Percentiles rank a stretch among this genome's conserved stretches.
phyloP scores from a whole-genome alignment of 2,888 invertebrate species.

The Chloroclysta siterata region DNA sequence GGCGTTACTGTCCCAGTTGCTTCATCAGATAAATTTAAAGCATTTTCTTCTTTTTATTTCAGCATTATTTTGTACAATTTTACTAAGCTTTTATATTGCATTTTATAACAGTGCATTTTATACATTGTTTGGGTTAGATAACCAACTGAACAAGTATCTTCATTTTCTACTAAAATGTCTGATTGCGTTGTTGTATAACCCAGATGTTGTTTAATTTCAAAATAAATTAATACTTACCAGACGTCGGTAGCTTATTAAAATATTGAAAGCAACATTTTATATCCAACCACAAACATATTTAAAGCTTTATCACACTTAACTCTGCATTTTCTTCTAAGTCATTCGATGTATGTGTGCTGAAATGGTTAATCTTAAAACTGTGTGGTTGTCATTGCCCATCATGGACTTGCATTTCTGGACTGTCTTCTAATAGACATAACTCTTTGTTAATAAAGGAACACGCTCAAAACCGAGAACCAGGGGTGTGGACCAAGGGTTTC shows the following conservation, averaged over 20 bases:
- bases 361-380: background rate
- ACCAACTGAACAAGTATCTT: conserved; percentile 21
- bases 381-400: background rate
- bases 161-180: conserved; percentile 9
- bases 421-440: conserved; percentile 4
- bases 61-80: conserved; percentile 35
- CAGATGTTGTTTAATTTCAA: background rate
- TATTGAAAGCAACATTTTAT: conserved; percentile 17
- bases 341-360: background rate
- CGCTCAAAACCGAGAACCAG: conserved; percentile 30
- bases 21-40: conserved; percentile 55
- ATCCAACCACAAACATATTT: conserved; percentile 6
- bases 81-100: conserved; percentile 26
- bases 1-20: conserved; percentile 66
- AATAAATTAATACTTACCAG: conserved; percentile 20
- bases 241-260: conserved; percentile 22
- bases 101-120: conserved; percentile 28
- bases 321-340: conserved; percentile 6
- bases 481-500: conserved; percentile 17
- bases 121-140: conserved; percentile 10
- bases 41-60: conserved; percentile 36
- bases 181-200: background rate
- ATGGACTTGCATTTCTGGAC: background rate
- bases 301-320: conserved; percentile 3
- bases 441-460: conserved; percentile 35